Base-by-base conservation (phyloP, 2,888 invertebrate genomes). In the Amphipoea oculea region DNA sequence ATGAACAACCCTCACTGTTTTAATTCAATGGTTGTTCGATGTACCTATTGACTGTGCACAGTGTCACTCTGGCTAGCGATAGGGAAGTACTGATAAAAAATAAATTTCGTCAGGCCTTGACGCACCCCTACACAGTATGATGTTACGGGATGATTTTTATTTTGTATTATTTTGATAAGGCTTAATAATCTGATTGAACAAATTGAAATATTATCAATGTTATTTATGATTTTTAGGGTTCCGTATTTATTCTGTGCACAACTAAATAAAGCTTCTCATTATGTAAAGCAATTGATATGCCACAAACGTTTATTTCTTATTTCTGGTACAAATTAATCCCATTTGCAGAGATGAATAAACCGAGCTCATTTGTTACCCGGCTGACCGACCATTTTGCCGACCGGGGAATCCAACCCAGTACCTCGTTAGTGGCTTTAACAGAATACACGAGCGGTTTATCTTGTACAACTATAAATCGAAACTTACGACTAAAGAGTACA, bases 1-100 rank as follows among this genome's bases (percentile, higher is more conserved):
- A 54, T 68, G n/a, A 76, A 75, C 60, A 17, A 73, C 36, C 51
- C 36, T 57, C 29, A 9, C 70, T 77, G 42, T 72, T 73, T 75
- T 36, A 57, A 40, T 48, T 62, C 3, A 68, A 63, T 62, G 42
- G 23, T 29, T 76, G 60, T 36, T 51, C 40, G 57, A 76, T 79
- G 74, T 74, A 75, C 60, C 67, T 66, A 79, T 73, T 79, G 51
- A 71, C 62, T 68, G 62, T 12, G 77, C 40, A 81, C 85, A 80
- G 86, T 91, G 91, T 89, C 83, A 75, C 91, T 83, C 86, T 84
- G 84, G 76, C 90, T 85, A 89, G 83, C 84, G 91, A 90, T 86
- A 84, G 85, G 88, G 89, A 89, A 86, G 88, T 86, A 93, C 93
- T 94, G 92, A 86, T 89, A 85, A 83, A 83, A 79, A 79, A 73